phyloP scores from a whole-genome alignment of 2,113 vertebrate genomes.

The Xerus inauris region DNA sequence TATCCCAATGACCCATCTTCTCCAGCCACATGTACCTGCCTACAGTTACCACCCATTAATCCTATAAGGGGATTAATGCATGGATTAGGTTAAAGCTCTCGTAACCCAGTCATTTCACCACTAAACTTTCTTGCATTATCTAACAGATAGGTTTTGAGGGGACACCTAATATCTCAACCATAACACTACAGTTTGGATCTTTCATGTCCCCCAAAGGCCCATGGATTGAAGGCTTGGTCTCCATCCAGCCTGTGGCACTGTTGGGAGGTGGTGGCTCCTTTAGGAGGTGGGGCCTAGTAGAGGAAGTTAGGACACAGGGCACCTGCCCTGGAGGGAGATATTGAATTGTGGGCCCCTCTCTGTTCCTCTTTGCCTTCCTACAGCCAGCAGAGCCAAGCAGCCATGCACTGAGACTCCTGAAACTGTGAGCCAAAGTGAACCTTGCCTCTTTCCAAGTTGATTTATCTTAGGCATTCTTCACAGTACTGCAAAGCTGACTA shows the following conservation, averaged over 20 bases:
- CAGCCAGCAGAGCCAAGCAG: background rate
- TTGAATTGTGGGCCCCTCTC: too few relatives aligned
- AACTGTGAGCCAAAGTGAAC: background rate
- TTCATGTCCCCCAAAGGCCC: background rate
- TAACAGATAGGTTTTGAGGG: too few relatives aligned
- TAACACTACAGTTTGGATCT: background rate
- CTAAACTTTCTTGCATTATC: too few relatives aligned
- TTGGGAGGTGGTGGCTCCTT: background rate
- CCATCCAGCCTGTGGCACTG: background rate
- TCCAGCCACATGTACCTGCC: too few relatives aligned
- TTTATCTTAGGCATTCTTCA: background rate
- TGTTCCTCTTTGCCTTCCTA: background rate
- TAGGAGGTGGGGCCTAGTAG: background rate
- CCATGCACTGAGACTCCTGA: background rate
- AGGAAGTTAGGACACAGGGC: background rate
- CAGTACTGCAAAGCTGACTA: background rate
- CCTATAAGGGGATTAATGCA: too few relatives aligned
- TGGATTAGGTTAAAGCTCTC: too few relatives aligned
- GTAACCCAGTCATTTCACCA: too few relatives aligned
- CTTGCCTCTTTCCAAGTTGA: background rate
- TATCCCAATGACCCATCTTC: too few relatives aligned
- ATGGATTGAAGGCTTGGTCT: background rate
- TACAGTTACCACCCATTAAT: too few relatives aligned
- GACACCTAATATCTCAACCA: too few relatives aligned
- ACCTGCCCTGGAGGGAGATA: background rate